phyloP scores from a whole-genome alignment of 1,140 invertebrate species.

The roundworm (Caenorhabditis elegans) region DNA sequence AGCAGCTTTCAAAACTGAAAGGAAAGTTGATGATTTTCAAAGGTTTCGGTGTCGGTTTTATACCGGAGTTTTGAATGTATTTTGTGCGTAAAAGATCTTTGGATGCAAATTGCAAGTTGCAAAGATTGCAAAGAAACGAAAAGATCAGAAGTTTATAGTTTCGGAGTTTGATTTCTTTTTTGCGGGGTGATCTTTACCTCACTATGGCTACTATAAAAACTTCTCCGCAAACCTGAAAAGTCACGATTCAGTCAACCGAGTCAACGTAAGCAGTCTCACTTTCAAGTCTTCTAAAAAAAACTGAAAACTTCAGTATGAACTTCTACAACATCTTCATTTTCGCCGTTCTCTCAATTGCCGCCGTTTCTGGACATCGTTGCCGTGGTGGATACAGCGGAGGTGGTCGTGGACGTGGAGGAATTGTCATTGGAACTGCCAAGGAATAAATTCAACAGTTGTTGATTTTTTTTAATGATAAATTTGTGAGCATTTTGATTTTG shows the following conservation, averaged over 20 bases:
- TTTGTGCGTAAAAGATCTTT: no score
- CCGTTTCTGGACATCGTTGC: constrained; percentile 23
- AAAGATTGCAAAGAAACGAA: no score
- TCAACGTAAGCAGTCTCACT: background rate
- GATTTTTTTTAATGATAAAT: background rate
- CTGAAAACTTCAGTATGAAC: background rate
- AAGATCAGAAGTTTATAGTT: no score
- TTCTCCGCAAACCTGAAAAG: background rate
- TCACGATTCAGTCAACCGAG: background rate
- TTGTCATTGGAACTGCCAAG: background rate
- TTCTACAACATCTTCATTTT: background rate
- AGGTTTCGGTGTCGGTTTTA: no score
- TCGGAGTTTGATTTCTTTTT: no score
- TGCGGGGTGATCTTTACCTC: no score
- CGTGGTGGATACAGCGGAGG: background rate
- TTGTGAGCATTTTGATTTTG: background rate
- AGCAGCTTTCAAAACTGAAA: no score
- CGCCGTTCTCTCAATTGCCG: background rate
- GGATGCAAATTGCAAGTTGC: no score
- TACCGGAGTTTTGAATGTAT: no score
- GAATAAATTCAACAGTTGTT: background rate
- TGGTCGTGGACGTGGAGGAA: background rate
- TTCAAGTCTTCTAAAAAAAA: background rate
- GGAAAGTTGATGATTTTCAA: no score
- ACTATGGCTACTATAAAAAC: background rate